Conservation (phyloP, 1,140 invertebrate species). For the Cyrtorhinus lividipennis region DNA sequence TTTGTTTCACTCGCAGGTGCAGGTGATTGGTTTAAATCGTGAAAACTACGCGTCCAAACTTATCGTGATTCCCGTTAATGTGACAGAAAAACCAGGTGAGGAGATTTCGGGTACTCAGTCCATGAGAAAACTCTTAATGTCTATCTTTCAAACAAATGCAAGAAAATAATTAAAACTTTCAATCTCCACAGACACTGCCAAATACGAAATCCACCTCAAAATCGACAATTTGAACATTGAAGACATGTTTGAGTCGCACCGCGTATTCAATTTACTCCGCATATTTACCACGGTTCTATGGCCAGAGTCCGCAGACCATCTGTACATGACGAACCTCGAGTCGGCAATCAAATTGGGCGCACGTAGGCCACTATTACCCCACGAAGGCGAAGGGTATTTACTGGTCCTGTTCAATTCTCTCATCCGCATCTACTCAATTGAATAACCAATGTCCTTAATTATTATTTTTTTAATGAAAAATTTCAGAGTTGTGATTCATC, state of each 20-base stretch:
- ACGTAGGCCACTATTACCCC: conserved; percentile 59
- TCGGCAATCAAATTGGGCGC: conserved; percentile 71
- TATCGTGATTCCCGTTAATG: conserved; percentile 44
- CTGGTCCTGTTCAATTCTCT: no score
- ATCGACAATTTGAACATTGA: conserved; percentile 77
- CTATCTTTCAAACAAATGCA: no score
- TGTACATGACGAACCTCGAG: conserved; percentile 68
- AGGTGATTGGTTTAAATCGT: conserved; percentile 59
- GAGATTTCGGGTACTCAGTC: no score
- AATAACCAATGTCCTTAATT: no score
- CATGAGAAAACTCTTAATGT: no score
- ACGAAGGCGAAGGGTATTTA: conserved; percentile 78
- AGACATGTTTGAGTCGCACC: conserved; percentile 52
- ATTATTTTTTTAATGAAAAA: conserved; percentile 20
- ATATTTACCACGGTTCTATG: conserved; percentile 48
- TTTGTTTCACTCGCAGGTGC: conserved; percentile 37
- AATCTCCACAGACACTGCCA: conserved; percentile 37
- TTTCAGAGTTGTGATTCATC: conserved; percentile 56
- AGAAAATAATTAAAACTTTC: no score
- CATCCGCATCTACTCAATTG: no score
- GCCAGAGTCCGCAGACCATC: conserved; percentile 39
- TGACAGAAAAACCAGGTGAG: conserved; percentile 38
- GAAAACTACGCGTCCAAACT: conserved; percentile 59
- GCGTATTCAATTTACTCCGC: conserved; percentile 53
- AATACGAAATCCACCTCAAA: conserved; percentile 68